Evolutionary conservation across 92 coral and sea anemone genomes (phyloP).

Genomic region (Porites rus): DNA sequence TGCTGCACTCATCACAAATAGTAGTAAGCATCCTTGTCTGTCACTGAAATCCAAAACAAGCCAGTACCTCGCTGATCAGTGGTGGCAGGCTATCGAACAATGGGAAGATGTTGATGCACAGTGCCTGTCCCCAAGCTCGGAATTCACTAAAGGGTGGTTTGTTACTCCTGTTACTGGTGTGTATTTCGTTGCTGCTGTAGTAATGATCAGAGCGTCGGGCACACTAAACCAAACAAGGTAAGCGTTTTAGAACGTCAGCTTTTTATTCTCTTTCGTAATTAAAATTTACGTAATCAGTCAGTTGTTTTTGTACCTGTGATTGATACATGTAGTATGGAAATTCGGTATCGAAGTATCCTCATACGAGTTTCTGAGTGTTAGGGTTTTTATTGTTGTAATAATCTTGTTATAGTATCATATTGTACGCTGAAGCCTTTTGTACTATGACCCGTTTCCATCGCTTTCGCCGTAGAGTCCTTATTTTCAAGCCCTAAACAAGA

Average conservation of each 20-base stretch:
- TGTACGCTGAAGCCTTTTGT: no score
- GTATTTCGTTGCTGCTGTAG: slow-evolving; percentile 48
- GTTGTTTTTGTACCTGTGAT: no score
- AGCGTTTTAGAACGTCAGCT: neutral
- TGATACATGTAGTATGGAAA: no score
- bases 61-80: slow-evolving; percentile 10
- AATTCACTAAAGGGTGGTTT: slow-evolving; percentile 44
- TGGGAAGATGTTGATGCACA: slow-evolving; percentile 46
- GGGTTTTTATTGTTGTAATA: no score
- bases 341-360: no score
- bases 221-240: slow-evolving; percentile 16
- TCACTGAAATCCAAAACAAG: slow-evolving; percentile 22
- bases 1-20: slow-evolving; percentile 44
- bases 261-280: neutral
- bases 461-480: no score
- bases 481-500: no score
- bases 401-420: no score
- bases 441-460: no score
- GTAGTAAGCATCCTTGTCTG: slow-evolving; percentile 14
- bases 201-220: slow-evolving; percentile 5
- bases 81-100: slow-evolving; percentile 52
- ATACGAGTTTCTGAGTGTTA: no score
- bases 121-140: slow-evolving; percentile 34
- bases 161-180: slow-evolving; percentile 60
- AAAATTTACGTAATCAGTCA: no score